Evolutionary conservation across 2,888 invertebrate species (phyloP), one percentile per base, ranked within the genome.

Genomic region (Lordiphosa andalusiaca): DNA sequence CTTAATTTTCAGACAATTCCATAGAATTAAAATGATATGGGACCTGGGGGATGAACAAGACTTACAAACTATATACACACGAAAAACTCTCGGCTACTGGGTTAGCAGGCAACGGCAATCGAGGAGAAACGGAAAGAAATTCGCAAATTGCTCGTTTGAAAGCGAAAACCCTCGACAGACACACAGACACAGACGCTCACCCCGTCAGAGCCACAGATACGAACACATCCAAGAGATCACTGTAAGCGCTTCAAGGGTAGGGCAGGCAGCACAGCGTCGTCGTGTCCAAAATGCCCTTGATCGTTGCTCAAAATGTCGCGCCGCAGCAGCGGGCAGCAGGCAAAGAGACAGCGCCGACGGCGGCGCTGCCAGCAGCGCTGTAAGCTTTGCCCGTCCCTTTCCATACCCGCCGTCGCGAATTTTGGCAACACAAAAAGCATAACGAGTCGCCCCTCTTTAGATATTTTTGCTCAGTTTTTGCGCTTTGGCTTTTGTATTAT

Each of bases 281-380:
- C 86, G 78, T 81, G 73, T 77, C 77, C 86, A 85, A 86, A 73
- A 70, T 86, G 85, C 85, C 85, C 85, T 86, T 86, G 85, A 86
- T 87, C 74, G 65, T 73, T 68, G 75, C 75, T 73, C 69, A 62
- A 72, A 82, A 67, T 77, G 25, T 25, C 69, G 83, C 65, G 71
- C 57, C 23, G 42, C 37, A 12, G 47, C 41, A 37, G 57, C 37
- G 16, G 16, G 23, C 57, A n/a, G 38, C 57, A 25, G 50, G 52
- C 41, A 46, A 53, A 56, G 55, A 37, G 30, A 25, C 30, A 50
- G 39, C 30, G 21, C 41, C 35, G 44, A 63, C 36, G 61, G 33
- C 64, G 67, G 37, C 48, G 48, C 37, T 37, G 48, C 23, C 51
- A 50, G 60, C 65, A 62, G 64, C 48, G 54, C 71, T 78, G 82